These are phyloP conservation scores for Elanus axillaris DNA, from an alignment of 2,113 vertebrate genomes.

Conservation along the genomic window DNA sequence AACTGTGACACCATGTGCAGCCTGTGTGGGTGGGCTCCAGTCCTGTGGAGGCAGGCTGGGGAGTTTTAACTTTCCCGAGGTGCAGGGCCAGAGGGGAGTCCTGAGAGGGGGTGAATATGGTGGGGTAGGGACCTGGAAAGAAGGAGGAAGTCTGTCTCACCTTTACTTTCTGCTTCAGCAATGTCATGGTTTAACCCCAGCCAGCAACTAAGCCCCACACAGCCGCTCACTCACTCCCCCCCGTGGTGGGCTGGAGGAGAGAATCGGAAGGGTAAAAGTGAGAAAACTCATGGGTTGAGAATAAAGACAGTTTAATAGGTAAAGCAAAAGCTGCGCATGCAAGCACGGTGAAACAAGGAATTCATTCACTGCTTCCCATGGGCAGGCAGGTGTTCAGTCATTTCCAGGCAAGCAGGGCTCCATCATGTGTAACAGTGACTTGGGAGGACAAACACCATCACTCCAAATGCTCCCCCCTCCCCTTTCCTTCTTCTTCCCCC, in stretches of 20 bases:
- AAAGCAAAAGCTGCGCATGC: background rate
- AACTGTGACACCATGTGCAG: background rate
- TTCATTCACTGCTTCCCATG: background rate
- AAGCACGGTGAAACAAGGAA: background rate
- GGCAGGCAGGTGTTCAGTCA: background rate
- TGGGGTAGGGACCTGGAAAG: background rate
- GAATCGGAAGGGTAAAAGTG: background rate
- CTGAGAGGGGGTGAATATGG: background rate
- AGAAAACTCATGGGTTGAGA: background rate
- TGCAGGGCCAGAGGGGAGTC: background rate
- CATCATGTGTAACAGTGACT: rapidly evolving
- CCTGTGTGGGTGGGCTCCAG: background rate
- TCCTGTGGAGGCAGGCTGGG: background rate
- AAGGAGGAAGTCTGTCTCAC: background rate
- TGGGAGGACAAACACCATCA: background rate
- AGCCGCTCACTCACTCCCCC: background rate
- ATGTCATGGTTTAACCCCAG: background rate
- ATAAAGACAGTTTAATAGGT: background rate
- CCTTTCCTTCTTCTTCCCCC: background rate
- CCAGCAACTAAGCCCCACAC: background rate
- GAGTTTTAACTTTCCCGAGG: background rate
- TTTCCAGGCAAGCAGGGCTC: background rate
- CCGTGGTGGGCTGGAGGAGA: too few species aligned
- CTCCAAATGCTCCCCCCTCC: background rate
- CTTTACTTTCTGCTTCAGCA: background rate